phyloP scores from a whole-genome alignment of 2,888 invertebrate genomes.

The Eledona agricola region DNA sequence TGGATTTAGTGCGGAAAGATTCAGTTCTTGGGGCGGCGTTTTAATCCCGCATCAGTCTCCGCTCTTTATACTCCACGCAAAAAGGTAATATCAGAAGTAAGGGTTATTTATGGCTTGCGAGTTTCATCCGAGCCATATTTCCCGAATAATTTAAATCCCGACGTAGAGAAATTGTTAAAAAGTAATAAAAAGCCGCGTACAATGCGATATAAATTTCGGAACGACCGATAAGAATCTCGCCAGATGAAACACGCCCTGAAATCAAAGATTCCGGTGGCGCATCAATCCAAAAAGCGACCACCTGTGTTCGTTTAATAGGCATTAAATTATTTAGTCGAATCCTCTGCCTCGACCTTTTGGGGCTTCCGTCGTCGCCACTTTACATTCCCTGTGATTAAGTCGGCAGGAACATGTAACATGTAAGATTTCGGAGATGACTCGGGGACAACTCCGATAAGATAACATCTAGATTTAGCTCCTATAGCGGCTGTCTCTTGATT shows the following conservation, averaged over 20 bases:
- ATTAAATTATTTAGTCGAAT: constrained; percentile 35
- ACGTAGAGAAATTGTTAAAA: constrained; percentile 13
- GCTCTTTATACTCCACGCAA: no score
- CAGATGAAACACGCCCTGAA: constrained; percentile 15
- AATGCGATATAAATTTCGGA: constrained; percentile 18
- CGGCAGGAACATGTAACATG: constrained; percentile 38
- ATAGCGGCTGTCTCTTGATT: constrained; percentile 45
- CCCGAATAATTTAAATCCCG: background rate
- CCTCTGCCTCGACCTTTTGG: constrained; percentile 12
- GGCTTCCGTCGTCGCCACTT: constrained; percentile 22
- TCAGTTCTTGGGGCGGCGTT: no score
- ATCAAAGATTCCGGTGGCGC: constrained; percentile 16
- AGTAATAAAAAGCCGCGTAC: constrained; percentile 19
- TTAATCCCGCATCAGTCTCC: no score
- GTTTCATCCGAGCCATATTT: no score
- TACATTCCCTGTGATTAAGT: constrained; percentile 38
- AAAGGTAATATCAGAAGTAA: no score
- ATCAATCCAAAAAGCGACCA: constrained; percentile 28
- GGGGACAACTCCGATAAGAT: constrained; percentile 44
- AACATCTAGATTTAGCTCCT: constrained; percentile 47
- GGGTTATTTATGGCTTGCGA: no score
- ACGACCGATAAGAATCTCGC: constrained; percentile 17
- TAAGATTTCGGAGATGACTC: constrained; percentile 42
- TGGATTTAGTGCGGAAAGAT: no score
- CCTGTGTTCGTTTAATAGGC: constrained; percentile 38